Evolutionary conservation across 64 coral and sea anemone species (phyloP), one percentile per base, ranked within the genome.

Genomic region (Pachyseris speciosa): DNA sequence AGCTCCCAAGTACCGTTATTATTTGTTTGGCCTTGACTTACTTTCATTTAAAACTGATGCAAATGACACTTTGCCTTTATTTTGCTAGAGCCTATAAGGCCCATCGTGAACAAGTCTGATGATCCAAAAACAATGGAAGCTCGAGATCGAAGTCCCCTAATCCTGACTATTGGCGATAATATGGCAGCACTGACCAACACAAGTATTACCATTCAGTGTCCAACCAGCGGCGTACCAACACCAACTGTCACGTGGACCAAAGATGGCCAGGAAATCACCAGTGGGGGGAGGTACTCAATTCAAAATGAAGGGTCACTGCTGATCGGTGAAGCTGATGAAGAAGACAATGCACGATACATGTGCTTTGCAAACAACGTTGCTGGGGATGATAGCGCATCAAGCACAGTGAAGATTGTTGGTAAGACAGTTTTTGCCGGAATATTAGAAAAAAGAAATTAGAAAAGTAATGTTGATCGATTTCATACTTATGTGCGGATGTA

Each of bases 211-310:
- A 72, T 91, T 80, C 3, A 72, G 30, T 91, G 89, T 42, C 65
- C 64, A 44, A 69, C 78, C 43, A 91, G 65, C 48, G 89, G 89
- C 26, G 36, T 84, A 52, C 89, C 89, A 69, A 83, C 29, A 64
- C 89, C 89, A 31, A 83, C 40, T 67, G 69, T 91, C 66, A 50
- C 66, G 15, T 91, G 89, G 89, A 91, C 44, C 41, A 91, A 84
- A 81, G 89, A 91, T 83, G 89, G 89, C 15, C 63, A 69, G 45
- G 38, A 67, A 48, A 19, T 91, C 16, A 9, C 49, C n/a, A 27
- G 22, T 39, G 78, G 32, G 32, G 65, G 37, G 27, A 69, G 78
- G 12, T 84, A 91, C 66, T 42, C 24, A 37, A n/a, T 91, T 16
- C 17, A 57, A 17, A 5, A 43, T 26, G 69, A 91, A 84, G 66